Conservation (phyloP, 2,113 vertebrate species). For the Maccullochella peelii region DNA sequence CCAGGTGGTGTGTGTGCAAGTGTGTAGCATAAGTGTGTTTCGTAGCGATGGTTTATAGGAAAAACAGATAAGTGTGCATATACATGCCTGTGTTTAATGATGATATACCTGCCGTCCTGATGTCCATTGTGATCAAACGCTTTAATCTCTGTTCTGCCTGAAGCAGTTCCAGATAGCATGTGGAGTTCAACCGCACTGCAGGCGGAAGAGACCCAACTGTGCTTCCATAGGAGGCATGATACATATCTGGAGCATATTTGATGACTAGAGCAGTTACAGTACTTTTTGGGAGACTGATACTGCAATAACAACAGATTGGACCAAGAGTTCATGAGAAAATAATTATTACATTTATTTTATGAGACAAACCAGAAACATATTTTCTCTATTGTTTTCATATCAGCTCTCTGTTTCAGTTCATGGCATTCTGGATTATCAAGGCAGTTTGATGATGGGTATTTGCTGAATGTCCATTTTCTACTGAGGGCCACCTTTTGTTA, state of each 20-base stretch:
- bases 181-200: slow-evolving; percentile 64
- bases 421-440: background rate
- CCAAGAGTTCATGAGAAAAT: background rate
- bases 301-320: background rate
- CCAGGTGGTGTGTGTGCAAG: slow-evolving; percentile 46
- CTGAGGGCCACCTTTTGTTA: background rate
- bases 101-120: slow-evolving; percentile 35
- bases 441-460: background rate
- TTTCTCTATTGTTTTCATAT: slow-evolving; percentile 25
- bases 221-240: slow-evolving; percentile 49
- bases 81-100: slow-evolving; percentile 20
- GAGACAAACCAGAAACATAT: background rate
- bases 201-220: slow-evolving; percentile 55
- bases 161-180: slow-evolving; percentile 58
- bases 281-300: background rate
- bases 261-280: slow-evolving; percentile 8
- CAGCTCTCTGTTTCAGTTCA: background rate
- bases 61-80: background rate
- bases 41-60: slow-evolving; percentile 14
- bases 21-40: background rate
- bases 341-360: slow-evolving; percentile 1
- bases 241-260: slow-evolving; percentile 35
- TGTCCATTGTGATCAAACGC: slow-evolving; percentile 40
- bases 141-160: slow-evolving; percentile 58
- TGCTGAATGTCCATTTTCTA: slow-evolving; percentile 10